Percentiles rank a stretch among this genome's conserved stretches.
These are phyloP conservation scores for Protobothrops flavoviridis DNA, from an alignment of 2,113 vertebrate genomes.

Conservation along the genomic window DNA sequence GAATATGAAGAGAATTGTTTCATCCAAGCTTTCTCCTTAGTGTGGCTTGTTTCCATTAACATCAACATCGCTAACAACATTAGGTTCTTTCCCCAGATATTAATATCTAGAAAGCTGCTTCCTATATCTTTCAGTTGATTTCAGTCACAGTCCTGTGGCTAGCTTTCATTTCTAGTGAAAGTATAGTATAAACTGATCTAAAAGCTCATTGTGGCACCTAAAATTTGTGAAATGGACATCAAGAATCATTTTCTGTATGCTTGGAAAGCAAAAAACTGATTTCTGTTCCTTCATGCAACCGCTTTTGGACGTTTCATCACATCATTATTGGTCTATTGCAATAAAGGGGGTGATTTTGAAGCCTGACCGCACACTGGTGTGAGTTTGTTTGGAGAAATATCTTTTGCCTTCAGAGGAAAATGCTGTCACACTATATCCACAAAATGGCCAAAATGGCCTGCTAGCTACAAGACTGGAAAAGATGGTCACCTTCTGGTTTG, in stretches of 20 bases:
- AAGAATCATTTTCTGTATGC: not conserved
- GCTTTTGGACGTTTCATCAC: not conserved
- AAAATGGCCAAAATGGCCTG: not conserved
- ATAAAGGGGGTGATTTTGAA: not conserved
- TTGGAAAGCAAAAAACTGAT: not conserved
- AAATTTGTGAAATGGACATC: not conserved
- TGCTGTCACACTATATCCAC: not conserved
- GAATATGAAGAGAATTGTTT: not conserved
- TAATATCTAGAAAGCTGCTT: not conserved
- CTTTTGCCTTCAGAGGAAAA: not conserved
- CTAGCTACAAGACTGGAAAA: not conserved
- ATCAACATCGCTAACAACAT: not conserved
- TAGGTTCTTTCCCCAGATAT: not conserved
- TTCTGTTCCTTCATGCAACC: not conserved
- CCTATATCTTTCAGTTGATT: not conserved
- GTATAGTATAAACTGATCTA: not conserved
- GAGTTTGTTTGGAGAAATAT: not conserved
- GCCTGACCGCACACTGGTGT: not conserved
- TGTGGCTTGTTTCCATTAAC: not conserved
- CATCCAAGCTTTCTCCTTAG: not conserved
- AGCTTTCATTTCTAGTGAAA: not conserved
- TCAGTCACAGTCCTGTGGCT: not conserved
- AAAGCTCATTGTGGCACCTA: not conserved
- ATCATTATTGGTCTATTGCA: not conserved
- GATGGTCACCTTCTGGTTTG: not conserved